These are phyloP conservation scores for Asarcornis scutulata DNA, from an alignment of 2,113 vertebrate genomes.

Conservation along the genomic window DNA sequence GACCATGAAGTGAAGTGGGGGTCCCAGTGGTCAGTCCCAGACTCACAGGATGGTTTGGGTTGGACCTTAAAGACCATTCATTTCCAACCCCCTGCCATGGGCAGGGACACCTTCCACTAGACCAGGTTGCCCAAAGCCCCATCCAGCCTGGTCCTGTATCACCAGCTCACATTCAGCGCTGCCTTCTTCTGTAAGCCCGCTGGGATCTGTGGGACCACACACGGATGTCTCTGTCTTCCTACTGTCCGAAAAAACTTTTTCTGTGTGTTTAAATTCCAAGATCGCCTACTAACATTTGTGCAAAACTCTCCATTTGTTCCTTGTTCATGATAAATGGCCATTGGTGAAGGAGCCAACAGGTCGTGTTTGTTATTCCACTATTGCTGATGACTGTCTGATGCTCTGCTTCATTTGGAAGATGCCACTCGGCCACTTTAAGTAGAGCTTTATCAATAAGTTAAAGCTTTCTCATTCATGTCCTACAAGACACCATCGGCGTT, in stretches of 20 bases:
- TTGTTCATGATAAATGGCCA: not conserved
- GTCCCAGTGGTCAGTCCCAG: too few relatives aligned
- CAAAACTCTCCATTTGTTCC: rapidly evolving
- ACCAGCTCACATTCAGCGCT: not conserved
- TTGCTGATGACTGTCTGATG: rapidly evolving
- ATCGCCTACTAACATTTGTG: not conserved
- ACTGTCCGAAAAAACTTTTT: not conserved
- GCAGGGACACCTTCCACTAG: too few relatives aligned
- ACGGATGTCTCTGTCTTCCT: rapidly evolving
- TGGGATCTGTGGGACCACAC: rapidly evolving
- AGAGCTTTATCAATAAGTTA: not conserved
- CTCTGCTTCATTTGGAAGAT: not conserved
- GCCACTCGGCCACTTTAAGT: not conserved
- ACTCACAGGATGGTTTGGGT: too few relatives aligned
- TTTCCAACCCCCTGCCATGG: too few relatives aligned
- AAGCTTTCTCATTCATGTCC: not conserved
- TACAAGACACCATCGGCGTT: not conserved
- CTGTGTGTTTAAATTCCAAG: rapidly evolving
- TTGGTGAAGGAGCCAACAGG: not conserved
- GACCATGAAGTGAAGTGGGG: not conserved
- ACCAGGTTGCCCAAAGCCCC: too few relatives aligned
- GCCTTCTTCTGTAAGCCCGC: not conserved
- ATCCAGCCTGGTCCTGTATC: too few relatives aligned
- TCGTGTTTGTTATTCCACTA: rapidly evolving
- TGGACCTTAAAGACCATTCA: too few relatives aligned